phyloP scores from a whole-genome alignment of 2,797 vertebrate genomes.

The Sparidentex hasta region DNA sequence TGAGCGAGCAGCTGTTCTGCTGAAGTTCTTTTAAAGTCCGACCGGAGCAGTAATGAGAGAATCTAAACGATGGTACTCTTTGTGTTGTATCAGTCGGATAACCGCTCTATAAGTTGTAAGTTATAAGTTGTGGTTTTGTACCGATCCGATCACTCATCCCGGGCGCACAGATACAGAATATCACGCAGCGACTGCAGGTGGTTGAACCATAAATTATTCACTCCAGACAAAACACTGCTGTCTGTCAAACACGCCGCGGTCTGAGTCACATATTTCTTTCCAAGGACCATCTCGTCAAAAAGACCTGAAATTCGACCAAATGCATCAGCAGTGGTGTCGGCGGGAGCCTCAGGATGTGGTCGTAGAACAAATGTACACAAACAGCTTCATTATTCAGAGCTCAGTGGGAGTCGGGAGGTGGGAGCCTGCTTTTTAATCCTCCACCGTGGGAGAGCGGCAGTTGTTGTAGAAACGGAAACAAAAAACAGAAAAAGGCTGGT shows the following conservation, averaged over 20 bases:
- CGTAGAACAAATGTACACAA: constrained; percentile 24
- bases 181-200: not conserved
- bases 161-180: constrained; percentile 18
- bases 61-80: not conserved
- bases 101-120: not conserved
- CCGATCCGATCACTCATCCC: not conserved
- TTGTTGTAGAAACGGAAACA: constrained; percentile 5
- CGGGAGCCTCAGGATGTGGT: constrained; percentile 13
- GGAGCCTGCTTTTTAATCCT: constrained; percentile 20
- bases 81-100: not conserved
- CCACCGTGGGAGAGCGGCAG: constrained; percentile 25
- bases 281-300: constrained; percentile 24
- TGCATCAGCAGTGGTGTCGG: constrained; percentile 1
- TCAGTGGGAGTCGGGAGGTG: constrained; percentile 20
- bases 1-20: not conserved
- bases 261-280: constrained; percentile 27
- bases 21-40: not conserved
- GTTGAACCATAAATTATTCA: constrained; percentile 36
- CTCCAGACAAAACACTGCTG: constrained; percentile 34
- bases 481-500: not conserved
- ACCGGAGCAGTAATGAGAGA: no score
- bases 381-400: constrained; percentile 39
- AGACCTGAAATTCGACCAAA: constrained; percentile 21
- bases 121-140: not conserved
- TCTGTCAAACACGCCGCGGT: constrained; percentile 16